Evolutionary conservation across 2,113 vertebrate genomes (phyloP).

Genomic region (Neolamprologus variostigma): DNA sequence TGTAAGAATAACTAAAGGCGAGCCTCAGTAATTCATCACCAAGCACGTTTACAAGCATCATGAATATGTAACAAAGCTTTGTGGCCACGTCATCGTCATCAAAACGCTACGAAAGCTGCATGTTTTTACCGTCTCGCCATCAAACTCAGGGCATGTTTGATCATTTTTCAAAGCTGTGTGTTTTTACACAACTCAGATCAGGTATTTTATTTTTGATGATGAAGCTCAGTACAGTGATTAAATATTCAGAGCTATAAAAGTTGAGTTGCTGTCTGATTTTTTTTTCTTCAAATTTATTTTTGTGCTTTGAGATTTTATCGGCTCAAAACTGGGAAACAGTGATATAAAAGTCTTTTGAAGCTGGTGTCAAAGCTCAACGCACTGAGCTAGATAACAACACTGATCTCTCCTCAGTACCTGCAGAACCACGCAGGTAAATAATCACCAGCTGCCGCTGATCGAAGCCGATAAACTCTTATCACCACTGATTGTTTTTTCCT

Average conservation of each 20-base stretch:
- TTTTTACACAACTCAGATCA: not conserved
- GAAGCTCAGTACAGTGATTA: not conserved
- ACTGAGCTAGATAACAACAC: not conserved
- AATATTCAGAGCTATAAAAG: not conserved
- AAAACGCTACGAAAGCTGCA: not conserved
- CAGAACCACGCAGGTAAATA: not conserved
- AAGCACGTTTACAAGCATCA: not conserved
- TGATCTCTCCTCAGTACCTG: not conserved
- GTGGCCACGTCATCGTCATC: not conserved
- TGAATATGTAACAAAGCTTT: not conserved
- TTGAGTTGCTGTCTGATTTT: not conserved
- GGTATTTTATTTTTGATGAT: not conserved
- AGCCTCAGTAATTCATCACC: not conserved
- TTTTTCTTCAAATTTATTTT: not conserved
- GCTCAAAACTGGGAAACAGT: not conserved
- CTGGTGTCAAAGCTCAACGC: not conserved
- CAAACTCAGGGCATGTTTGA: fast-evolving
- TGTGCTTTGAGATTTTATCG: not conserved
- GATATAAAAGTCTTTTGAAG: not conserved
- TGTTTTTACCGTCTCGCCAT: not conserved
- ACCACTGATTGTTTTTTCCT: not conserved
- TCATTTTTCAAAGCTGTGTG: not conserved
- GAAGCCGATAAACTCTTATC: not conserved
- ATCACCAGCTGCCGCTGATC: not conserved
- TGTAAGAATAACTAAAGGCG: not conserved